A percentile compares a stretch with the other conserved stretches of the same genome.
Evolutionary conservation across 2,888 invertebrate genomes (phyloP).

Genomic region (Toxonevra muliebris): DNA sequence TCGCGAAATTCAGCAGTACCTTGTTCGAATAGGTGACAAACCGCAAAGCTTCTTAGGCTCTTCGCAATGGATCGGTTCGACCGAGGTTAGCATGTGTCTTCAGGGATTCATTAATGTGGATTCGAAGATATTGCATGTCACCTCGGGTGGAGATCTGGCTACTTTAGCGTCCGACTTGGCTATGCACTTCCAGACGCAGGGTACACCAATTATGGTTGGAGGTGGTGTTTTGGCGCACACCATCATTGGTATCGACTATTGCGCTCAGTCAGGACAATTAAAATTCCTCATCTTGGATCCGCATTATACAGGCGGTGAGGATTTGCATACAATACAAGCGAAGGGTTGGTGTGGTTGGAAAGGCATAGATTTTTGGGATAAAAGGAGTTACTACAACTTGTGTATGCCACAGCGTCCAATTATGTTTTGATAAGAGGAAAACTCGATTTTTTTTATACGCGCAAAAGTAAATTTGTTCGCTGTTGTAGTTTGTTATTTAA

Average conservation of each 20-base stretch:
- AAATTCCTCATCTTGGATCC: conserved; percentile 98
- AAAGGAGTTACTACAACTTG: conserved; percentile 94
- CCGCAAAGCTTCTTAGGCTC: conserved; percentile 86
- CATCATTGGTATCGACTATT: conserved; percentile 92
- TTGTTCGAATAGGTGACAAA: conserved; percentile 95
- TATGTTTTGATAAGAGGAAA: conserved; percentile 50
- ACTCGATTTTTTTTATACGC: conserved; percentile 11
- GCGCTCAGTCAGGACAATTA: conserved; percentile 79
- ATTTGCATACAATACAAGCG: conserved; percentile 74
- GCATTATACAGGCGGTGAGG: conserved; percentile 93
- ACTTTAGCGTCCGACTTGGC: conserved; percentile 82
- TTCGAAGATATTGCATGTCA: conserved; percentile 84
- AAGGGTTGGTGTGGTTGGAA: conserved; percentile 99
- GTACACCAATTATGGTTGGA: conserved; percentile 99
- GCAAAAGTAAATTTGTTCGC: conserved; percentile 13
- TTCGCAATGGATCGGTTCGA: conserved; percentile 97
- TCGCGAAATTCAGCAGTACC: conserved; percentile 88
- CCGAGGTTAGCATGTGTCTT: conserved; percentile 93
- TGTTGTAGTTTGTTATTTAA: conserved; percentile 14
- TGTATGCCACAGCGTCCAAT: conserved; percentile 81
- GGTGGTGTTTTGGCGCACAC: conserved; percentile 98
- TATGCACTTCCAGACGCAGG: conserved; percentile 90
- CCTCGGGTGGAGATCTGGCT: conserved; percentile 84
- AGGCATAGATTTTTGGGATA: conserved; percentile 91
- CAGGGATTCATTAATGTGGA: conserved; percentile 81